A percentile compares a stretch with the other conserved stretches of the same genome.
Conservation (phyloP, 2,113 vertebrate genomes). For the Aplodontia rufa region DNA sequence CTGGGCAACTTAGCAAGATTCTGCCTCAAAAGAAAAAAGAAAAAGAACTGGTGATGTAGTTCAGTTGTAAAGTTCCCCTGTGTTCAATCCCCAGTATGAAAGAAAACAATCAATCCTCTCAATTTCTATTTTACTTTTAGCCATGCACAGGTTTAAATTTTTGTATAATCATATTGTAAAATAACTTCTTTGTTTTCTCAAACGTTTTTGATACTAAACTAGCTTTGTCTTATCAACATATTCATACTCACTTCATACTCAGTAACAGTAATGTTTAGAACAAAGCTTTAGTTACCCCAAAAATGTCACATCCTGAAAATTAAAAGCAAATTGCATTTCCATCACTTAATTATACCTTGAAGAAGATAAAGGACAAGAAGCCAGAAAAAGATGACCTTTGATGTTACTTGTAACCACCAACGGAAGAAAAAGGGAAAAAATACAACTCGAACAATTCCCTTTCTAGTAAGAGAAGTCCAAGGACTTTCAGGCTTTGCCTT, state of each 20-base stretch:
- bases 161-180: neutral
- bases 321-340: conserved; percentile 63
- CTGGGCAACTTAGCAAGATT: no score
- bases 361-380: conserved; percentile 96
- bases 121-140: conserved; percentile 49
- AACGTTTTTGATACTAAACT: neutral
- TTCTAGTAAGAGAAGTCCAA: conserved; percentile 97
- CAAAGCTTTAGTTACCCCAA: conserved; percentile 39
- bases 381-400: conserved; percentile 94
- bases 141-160: conserved; percentile 22
- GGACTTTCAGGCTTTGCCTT: conserved; percentile 99
- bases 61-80: no score
- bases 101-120: no score
- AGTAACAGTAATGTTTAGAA: neutral
- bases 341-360: conserved; percentile 89
- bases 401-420: conserved; percentile 99
- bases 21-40: no score
- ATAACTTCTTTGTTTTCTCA: neutral
- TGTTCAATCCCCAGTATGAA: no score
- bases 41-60: no score
- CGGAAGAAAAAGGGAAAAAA: conserved; percentile 98
- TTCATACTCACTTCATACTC: neutral
- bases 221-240: neutral
- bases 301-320: conserved; percentile 26
- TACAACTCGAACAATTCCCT: conserved; percentile 97